Percentiles rank a stretch among this genome's conserved stretches.
These are phyloP conservation scores for Potamarius usumacintae DNA, from an alignment of 2,113 vertebrate genomes.

Conservation along the genomic window DNA sequence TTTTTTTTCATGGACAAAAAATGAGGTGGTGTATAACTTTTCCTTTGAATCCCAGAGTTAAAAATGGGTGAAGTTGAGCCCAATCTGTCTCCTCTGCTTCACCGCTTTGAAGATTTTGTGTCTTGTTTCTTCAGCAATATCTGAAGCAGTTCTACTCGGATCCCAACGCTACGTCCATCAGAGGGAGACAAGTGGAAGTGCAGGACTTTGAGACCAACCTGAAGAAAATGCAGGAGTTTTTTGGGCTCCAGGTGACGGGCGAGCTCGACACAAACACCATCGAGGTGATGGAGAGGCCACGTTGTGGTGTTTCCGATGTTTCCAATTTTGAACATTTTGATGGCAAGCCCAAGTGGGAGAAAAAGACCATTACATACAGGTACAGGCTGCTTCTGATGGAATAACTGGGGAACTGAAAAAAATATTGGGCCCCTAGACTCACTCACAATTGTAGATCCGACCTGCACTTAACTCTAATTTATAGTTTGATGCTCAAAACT, in stretches of 20 bases:
- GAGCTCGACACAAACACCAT: constrained; percentile 66
- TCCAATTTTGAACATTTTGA: constrained; percentile 71
- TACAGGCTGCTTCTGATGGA: constrained; percentile 29
- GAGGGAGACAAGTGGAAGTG: not conserved
- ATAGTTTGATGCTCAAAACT: too few relatives aligned
- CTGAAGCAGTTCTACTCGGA: constrained; percentile 59
- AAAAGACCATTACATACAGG: constrained; percentile 75
- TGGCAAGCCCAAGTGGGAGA: constrained; percentile 71
- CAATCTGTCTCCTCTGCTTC: not conserved
- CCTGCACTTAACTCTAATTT: too few relatives aligned
- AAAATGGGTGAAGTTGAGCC: not conserved
- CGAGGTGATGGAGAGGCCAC: constrained; percentile 68
- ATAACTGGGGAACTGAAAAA: not conserved
- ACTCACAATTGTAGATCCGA: too few relatives aligned
- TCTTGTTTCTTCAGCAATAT: constrained; percentile 57
- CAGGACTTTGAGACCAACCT: constrained; percentile 58
- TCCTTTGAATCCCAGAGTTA: not conserved
- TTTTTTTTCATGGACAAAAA: too few relatives aligned
- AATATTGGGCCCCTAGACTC: too few relatives aligned
- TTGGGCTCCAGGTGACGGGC: constrained; percentile 70
- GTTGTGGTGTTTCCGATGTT: constrained; percentile 71
- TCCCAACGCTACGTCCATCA: constrained; percentile 32
- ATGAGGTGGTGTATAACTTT: not conserved
- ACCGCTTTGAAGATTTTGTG: not conserved
- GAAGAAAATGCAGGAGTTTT: constrained; percentile 72